phyloP scores from a whole-genome alignment of 1,140 invertebrate species.

The Drosophila takahashii region DNA sequence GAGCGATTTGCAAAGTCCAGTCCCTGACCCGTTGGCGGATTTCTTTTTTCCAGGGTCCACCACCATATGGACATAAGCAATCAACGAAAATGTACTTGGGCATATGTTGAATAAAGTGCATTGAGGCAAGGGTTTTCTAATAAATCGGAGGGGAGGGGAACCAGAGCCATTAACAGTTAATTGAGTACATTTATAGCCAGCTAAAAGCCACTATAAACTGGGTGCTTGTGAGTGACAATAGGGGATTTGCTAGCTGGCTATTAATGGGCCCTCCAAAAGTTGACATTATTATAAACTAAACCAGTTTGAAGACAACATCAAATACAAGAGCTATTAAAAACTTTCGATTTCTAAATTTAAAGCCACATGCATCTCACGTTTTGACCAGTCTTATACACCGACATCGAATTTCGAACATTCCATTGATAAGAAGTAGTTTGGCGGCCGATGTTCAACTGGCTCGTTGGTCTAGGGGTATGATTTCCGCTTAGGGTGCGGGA shows the following conservation, averaged over 20 bases:
- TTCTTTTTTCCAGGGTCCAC: conserved; percentile 47
- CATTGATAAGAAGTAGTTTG: conserved; percentile 14
- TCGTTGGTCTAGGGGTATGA: conserved; percentile 88
- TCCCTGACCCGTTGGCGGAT: conserved; percentile 49
- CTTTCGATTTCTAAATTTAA: conserved; percentile 13
- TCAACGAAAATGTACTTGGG: conserved; percentile 63
- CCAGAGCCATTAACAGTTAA: conserved; percentile 48
- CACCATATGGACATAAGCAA: conserved; percentile 62
- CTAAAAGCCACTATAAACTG: conserved; percentile 42
- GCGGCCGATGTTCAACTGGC: conserved; percentile 64
- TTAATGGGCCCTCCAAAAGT: conserved; percentile 27
- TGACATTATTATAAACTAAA: conserved; percentile 23
- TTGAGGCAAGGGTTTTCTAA: conserved; percentile 12
- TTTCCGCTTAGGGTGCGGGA: conserved; percentile 88
- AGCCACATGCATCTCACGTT: conserved; percentile 33
- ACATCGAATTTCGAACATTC: conserved; percentile 7
- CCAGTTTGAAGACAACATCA: conserved; percentile 28
- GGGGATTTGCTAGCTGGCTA: conserved; percentile 21
- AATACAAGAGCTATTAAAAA: conserved; percentile 8
- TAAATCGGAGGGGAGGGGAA: conserved; percentile 16
- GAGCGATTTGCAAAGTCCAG: conserved; percentile 45
- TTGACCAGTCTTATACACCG: background rate
- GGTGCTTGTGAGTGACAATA: conserved; percentile 26
- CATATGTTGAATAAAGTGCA: conserved; percentile 68
- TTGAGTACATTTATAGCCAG: conserved; percentile 43